Percentiles rank a stretch among this genome's conserved stretches.
Evolutionary conservation across 2,888 invertebrate genomes (phyloP).

Genomic region (Protonemura montana): DNA sequence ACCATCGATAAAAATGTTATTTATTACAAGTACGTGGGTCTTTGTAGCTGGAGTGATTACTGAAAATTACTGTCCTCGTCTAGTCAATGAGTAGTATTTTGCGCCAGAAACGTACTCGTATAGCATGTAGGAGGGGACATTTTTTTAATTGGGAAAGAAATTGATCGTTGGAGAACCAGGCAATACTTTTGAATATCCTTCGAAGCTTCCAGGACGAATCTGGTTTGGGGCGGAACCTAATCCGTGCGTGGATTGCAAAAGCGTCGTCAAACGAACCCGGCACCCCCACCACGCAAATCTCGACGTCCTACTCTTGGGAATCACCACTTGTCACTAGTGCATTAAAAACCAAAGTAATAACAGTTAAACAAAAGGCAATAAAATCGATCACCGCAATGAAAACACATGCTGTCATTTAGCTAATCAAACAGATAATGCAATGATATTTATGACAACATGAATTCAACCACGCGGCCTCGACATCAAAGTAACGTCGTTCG

Average conservation of each 20-base stretch:
- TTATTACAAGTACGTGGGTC: slow-evolving; percentile 40
- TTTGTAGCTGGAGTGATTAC: slow-evolving; percentile 32
- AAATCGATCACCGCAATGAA: background rate
- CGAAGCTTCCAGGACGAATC: background rate
- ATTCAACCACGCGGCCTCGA: background rate
- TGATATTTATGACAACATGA: slow-evolving; percentile 28
- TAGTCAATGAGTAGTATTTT: slow-evolving; percentile 8
- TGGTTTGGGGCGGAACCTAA: background rate
- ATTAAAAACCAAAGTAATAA: background rate
- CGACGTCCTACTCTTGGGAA: background rate
- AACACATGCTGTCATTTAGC: slow-evolving; percentile 20
- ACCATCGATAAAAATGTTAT: slow-evolving; percentile 38
- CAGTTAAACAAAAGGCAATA: background rate
- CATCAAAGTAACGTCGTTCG: background rate
- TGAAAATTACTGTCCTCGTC: slow-evolving; percentile 35
- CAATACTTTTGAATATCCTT: background rate
- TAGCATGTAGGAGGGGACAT: background rate
- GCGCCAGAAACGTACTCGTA: background rate
- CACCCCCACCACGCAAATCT: background rate
- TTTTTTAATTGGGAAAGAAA: background rate
- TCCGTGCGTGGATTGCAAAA: background rate
- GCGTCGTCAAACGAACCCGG: background rate
- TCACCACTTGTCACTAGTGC: background rate
- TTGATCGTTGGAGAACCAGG: background rate
- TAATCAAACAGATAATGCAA: background rate